These are phyloP conservation scores for Ptilorrhoa leucosticta DNA, from an alignment of 2,113 vertebrate genomes.

Conservation along the genomic window DNA sequence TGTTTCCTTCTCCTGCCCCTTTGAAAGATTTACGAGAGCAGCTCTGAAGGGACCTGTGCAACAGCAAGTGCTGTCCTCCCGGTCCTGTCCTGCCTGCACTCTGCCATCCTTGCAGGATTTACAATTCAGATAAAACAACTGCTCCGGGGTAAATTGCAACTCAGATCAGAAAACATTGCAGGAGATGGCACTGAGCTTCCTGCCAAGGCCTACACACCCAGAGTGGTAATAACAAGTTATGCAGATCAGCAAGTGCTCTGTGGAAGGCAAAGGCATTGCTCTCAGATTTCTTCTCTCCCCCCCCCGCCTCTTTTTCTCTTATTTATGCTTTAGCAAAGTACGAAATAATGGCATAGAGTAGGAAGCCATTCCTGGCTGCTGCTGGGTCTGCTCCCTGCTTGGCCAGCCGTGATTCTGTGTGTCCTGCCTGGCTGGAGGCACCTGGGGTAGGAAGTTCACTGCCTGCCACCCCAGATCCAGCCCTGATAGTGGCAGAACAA, in stretches of 20 bases:
- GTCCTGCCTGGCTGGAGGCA: not conserved
- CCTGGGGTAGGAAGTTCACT: not conserved
- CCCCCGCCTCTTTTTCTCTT: not conserved
- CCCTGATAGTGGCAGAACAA: not conserved
- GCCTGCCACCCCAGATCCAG: not conserved
- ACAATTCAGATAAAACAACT: not conserved
- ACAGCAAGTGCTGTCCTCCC: not conserved
- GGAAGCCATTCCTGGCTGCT: not conserved
- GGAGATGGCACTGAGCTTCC: not conserved
- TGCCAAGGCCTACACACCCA: slow-evolving; percentile 4
- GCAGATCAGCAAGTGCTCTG: not conserved
- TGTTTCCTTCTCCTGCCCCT: not conserved
- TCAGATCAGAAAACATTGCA: not conserved
- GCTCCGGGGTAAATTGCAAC: not conserved
- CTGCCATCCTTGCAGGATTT: not conserved
- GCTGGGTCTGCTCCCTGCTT: not conserved
- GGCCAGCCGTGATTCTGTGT: fast-evolving
- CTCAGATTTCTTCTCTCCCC: not conserved
- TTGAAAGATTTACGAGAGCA: not conserved
- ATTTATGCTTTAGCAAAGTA: not conserved
- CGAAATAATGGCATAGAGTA: fast-evolving
- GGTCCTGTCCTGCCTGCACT: not conserved
- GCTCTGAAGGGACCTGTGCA: not conserved
- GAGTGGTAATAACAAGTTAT: not conserved
- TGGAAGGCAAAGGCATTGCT: not conserved